Evolutionary conservation across 2,113 vertebrate genomes (phyloP), one percentile per base, ranked within the genome.

Genomic region (Gallinago media): DNA sequence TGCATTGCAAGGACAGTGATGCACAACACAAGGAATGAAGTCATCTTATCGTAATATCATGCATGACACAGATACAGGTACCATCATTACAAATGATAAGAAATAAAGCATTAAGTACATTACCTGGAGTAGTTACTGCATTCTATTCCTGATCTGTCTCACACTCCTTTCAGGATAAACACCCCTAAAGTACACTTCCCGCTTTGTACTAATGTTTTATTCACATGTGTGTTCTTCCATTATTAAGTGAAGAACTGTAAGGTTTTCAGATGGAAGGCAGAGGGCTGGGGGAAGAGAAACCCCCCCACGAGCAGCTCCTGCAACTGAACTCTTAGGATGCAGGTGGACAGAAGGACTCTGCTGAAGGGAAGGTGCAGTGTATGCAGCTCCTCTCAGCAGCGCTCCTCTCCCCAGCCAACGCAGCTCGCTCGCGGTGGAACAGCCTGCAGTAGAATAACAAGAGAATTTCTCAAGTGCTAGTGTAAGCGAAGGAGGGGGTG

Each of bases 121-220:
- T 97, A 97, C 97, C 96, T 97, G 92, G 77, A 91, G 90, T 9
- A 80, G 84, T 88, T 88, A 88, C 38, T 50, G 54, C 44, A 80
- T 12, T 94, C 94, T 92, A 62, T 29, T 95, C 83, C 88, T 88
- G 92, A 63, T 94, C 61, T 88, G 74, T 91, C 73, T 94, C 91
- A 93, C n/a, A 66, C 50, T 96, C 78, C 76, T 95, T 63, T 85
- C 91, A 14, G 8, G 62, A 85, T 62, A 85, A 92, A 82, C 63
- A 89, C 27, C 44, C 65, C 78, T 89, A 68, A 95, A 97, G 91
- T 89, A 42, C 16, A 63, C 61, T 89, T 77, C 63, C 36, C 16
- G 3, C 89, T 95, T 65, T 13, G 38, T 12, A 76, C 67, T 91
- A 71, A 15, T 74, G 56, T 90, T 89, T 91, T 56, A 75, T 92